Base-by-base conservation (phyloP, 92 coral and sea anemone genomes). In the Zoanthus gigantus region DNA sequence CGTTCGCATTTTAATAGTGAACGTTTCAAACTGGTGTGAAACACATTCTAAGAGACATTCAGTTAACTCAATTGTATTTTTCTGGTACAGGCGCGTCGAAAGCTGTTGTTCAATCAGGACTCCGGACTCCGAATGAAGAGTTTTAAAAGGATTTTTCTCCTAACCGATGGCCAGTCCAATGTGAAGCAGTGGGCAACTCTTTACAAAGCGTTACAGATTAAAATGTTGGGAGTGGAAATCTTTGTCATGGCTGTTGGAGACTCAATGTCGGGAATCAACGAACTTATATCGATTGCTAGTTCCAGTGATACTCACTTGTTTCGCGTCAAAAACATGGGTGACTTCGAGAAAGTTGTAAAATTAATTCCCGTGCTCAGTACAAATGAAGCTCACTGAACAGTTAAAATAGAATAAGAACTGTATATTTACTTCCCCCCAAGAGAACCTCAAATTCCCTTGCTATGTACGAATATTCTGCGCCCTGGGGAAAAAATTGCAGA, bases 161-260 rank as follows among this genome's bases (percentile, higher is more conserved):
- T 81, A 32, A 81, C 85, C 29, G 85, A 81, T 45, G 85, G 85
- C 45, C 85, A 81, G 75, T 81, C 85, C 23, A 65, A 81, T 58
- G 85, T 81, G 2, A 81, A 47, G 60, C n/a, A 81, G 61, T 46
- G 85, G 85, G 85, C 46, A 15, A 81, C 85, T 14, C 85, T 81
- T 57, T 66, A 81, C 85, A 81, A 81, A 46, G 85, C 85, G 12
- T 9, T 65, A 31, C 85, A 63, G 45, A 46, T 81, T 57, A 81
- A 81, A 48, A 47, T 65, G 74, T 31, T 81, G 23, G 85, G 85
- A 2, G 63, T 81, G 9, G 85, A 81, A 44, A 81, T 81, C 67
- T 81, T 81, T 29, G 85, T 81, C 16, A 81, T 81, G 85, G 85
- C 85, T 58, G 85, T 67, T 7, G 85, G 85, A 31, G 42, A 81